A percentile compares a stretch with the other conserved stretches of the same genome.
phyloP scores from a whole-genome alignment of 1,140 invertebrate genomes.

The Bombus huntii region DNA sequence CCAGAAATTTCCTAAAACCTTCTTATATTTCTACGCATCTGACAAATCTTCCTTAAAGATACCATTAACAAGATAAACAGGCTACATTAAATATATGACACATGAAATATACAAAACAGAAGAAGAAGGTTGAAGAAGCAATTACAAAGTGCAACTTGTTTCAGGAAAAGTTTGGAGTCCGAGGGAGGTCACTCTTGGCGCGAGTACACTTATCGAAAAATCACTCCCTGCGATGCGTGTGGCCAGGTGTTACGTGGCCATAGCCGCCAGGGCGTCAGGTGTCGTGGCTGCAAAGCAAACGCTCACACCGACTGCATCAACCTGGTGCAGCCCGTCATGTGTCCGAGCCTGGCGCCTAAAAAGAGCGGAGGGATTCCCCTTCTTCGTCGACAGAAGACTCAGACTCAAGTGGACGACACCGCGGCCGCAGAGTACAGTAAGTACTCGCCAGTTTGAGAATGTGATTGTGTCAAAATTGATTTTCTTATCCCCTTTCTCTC shows the following conservation, averaged over 20 bases:
- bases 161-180: slow-evolving; percentile 89
- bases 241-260: slow-evolving; percentile 96
- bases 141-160: not conserved
- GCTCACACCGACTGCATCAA: slow-evolving; percentile 92
- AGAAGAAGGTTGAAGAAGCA: not conserved
- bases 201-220: slow-evolving; percentile 97
- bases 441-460: slow-evolving; percentile 57
- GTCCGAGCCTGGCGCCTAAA: slow-evolving; percentile 84
- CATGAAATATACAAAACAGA: not conserved
- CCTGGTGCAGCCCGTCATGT: slow-evolving; percentile 75
- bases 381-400: slow-evolving; percentile 92
- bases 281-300: slow-evolving; percentile 95
- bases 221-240: slow-evolving; percentile 96
- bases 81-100: not conserved
- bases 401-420: slow-evolving; percentile 72
- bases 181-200: slow-evolving; percentile 91
- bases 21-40: too few species aligned
- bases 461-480: not conserved
- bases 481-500: slow-evolving; percentile 1
- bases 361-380: slow-evolving; percentile 90
- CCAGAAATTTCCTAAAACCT: too few species aligned
- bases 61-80: too few species aligned
- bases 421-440: slow-evolving; percentile 77
- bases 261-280: slow-evolving; percentile 94
- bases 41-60: too few species aligned